Evolutionary conservation across 2,797 vertebrate genomes (phyloP), one percentile per base, ranked within the genome.

Genomic region (Neosilurus hyrtlii): DNA sequence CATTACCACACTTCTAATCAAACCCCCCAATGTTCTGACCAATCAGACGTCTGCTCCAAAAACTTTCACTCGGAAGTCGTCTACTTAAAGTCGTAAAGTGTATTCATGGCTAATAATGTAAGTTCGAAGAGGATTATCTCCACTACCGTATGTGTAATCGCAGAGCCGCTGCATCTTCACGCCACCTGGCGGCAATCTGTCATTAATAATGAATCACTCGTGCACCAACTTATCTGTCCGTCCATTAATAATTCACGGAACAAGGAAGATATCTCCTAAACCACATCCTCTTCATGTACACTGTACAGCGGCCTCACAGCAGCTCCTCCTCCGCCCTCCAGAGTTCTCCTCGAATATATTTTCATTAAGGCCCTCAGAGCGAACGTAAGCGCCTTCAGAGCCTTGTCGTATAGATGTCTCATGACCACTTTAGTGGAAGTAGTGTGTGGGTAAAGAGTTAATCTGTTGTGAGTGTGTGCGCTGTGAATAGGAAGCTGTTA

Each of bases 161-260:
- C 51, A 18, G 26, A 9, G 1, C 15, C 2, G 14, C 51, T 22
- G 8, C 14, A 51, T 73, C 49, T 18, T 14, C 70, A 18, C 8
- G n/a, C n/a, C 70, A 18, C 51, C 70, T 2, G 70, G 16, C 70
- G 52, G 49, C 4, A 15, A 26, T 8, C 24, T 2, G 16, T 0
- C 4, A 20, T 74, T 35, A 74, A 74, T 74, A 74, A 56, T 74
- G 20, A 56, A 74, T 74, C 16, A 26, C 70, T 72, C 51, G 3
- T 8, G 1, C 24, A 16, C n/a, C 24, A 20, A 56, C n/a, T 49
- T 74, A 52, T 35, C 15, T 9, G 14, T 52, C 52, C 15, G n/a
- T 54, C 24, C 26, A 20, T 74, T 35, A 74, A 35, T 56, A 57
- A 57, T 74, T 74, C 26, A 74, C 51, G 26, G 16, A 74, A 35